phyloP scores from a whole-genome alignment of 2,113 vertebrate genomes.

The Callipepla californica region DNA sequence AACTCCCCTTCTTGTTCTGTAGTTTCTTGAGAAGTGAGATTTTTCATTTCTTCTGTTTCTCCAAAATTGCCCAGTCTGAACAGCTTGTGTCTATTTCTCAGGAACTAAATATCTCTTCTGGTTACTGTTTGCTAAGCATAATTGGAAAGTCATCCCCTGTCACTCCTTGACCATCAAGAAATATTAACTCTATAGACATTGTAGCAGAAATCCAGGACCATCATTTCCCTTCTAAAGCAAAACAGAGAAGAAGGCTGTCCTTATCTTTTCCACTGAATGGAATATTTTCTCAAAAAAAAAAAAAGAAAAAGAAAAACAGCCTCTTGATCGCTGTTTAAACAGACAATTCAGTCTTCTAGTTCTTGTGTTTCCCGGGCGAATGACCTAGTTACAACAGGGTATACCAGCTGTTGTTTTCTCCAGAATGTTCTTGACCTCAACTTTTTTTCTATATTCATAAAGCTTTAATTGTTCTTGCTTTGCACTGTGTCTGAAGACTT shows the following conservation, averaged over 20 bases:
- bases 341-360: background rate
- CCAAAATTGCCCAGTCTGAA: background rate
- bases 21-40: fast-evolving
- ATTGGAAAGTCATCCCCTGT: background rate
- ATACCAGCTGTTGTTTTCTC: background rate
- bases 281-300: background rate
- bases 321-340: background rate
- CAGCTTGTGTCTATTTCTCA: background rate
- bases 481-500: background rate
- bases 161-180: background rate
- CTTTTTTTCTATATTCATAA: background rate
- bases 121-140: constrained; percentile 9
- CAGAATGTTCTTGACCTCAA: background rate
- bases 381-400: background rate
- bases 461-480: background rate
- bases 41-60: background rate
- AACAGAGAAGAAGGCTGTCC: background rate
- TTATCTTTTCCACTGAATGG: background rate
- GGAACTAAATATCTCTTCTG: background rate
- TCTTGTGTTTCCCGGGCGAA: background rate
- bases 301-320: background rate
- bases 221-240: background rate
- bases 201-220: background rate
- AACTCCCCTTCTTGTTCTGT: background rate
- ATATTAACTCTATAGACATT: background rate